phyloP scores from a whole-genome alignment of 2,888 invertebrate genomes.

The Parnassius apollo region DNA sequence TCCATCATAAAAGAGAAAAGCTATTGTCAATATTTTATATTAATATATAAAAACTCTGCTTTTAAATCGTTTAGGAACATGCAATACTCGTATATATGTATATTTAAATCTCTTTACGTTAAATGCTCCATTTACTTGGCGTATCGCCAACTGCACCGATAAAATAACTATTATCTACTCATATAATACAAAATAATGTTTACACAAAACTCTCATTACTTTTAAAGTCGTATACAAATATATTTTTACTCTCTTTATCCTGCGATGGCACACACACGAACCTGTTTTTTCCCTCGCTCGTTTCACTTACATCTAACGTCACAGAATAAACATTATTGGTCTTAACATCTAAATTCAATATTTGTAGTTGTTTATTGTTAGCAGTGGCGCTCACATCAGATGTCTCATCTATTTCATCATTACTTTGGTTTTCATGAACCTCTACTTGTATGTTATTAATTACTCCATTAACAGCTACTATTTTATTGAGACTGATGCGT shows the following conservation, averaged over 20 bases:
- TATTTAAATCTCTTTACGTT: constrained; percentile 31
- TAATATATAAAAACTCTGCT: constrained; percentile 33
- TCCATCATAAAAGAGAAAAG: constrained; percentile 5
- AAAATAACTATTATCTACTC: constrained; percentile 18
- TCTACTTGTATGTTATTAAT: constrained; percentile 48
- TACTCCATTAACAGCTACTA: constrained; percentile 29
- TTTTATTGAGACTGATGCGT: constrained; percentile 29
- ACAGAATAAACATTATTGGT: constrained; percentile 76
- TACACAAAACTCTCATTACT: constrained; percentile 76
- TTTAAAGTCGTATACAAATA: constrained; percentile 78
- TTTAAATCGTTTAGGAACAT: constrained; percentile 36
- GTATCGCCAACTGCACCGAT: constrained; percentile 40
- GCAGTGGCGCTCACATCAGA: constrained; percentile 48
- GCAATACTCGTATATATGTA: constrained; percentile 21
- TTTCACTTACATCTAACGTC: constrained; percentile 71
- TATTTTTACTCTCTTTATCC: constrained; percentile 65
- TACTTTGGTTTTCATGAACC: constrained; percentile 45
- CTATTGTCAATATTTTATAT: constrained; percentile 31
- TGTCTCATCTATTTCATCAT: constrained; percentile 41
- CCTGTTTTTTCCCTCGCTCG: constrained; percentile 57
- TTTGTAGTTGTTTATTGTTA: constrained; percentile 78
- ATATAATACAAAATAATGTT: constrained; percentile 28
- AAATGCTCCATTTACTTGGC: constrained; percentile 55
- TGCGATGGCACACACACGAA: constrained; percentile 71
- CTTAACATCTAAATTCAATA: constrained; percentile 76